Evolutionary conservation across 2,888 invertebrate genomes (phyloP).

Genomic region (Pollenia angustigena): DNA sequence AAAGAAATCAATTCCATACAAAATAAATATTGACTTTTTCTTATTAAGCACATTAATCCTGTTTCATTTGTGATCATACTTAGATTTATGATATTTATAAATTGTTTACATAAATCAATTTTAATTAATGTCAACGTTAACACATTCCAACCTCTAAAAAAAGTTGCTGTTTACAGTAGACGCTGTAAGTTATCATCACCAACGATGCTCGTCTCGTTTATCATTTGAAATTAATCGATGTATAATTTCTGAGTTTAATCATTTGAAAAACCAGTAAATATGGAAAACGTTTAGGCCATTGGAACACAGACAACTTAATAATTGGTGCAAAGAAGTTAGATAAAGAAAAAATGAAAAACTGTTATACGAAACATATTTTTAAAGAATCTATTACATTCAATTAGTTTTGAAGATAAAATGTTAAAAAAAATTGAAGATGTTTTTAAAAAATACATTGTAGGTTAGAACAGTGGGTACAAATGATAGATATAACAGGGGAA

Average conservation of each 20-base stretch:
- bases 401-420: not conserved
- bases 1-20: not conserved
- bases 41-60: slow-evolving; percentile 33
- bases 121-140: slow-evolving; percentile 30
- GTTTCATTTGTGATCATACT: slow-evolving; percentile 13
- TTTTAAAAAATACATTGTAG: not conserved
- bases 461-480: not conserved
- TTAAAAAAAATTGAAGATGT: not conserved
- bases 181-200: slow-evolving; percentile 29
- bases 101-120: slow-evolving; percentile 35
- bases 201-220: slow-evolving; percentile 24
- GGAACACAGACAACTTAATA: not conserved
- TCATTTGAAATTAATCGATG: not conserved
- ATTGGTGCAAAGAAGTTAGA: slow-evolving; percentile 4
- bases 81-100: slow-evolving; percentile 21
- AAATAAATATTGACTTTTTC: slow-evolving; percentile 7
- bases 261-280: slow-evolving; percentile 1
- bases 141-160: slow-evolving; percentile 14
- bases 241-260: too few relatives aligned
- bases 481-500: not conserved
- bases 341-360: slow-evolving; percentile 14
- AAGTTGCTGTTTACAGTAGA: slow-evolving; percentile 21
- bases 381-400: slow-evolving; percentile 9
- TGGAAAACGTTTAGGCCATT: slow-evolving; percentile 16
- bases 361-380: slow-evolving; percentile 39